Percentiles rank a stretch among this genome's conserved stretches.
These are phyloP conservation scores for Nannoperca australis DNA, from an alignment of 2,797 vertebrate species.

Conservation along the genomic window DNA sequence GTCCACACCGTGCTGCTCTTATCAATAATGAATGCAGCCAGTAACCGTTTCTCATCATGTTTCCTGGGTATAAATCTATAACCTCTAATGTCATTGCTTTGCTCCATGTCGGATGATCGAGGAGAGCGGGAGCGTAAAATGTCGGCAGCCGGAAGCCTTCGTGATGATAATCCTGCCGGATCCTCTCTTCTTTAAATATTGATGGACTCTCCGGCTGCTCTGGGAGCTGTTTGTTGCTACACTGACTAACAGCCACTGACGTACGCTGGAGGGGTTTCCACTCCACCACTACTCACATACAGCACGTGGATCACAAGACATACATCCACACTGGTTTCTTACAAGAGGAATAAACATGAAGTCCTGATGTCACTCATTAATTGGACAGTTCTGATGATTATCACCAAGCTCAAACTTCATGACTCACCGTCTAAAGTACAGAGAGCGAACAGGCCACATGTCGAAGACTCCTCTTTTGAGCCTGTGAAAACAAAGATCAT, in stretches of 20 bases:
- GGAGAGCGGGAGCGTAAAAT: constrained; percentile 5
- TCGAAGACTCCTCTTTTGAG: constrained; percentile 82
- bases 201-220: constrained; percentile 53
- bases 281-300: constrained; percentile 5
- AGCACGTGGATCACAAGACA: background rate
- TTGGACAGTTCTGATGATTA: background rate
- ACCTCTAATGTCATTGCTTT: background rate
- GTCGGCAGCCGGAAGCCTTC: constrained; percentile 24
- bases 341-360: background rate
- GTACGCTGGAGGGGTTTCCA: background rate
- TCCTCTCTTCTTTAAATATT: constrained; percentile 59
- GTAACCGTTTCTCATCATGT: background rate
- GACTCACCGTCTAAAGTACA: constrained; percentile 96
- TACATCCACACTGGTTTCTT: background rate
- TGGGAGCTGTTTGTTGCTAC: constrained; percentile 9
- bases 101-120: background rate
- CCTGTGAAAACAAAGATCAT: constrained; percentile 76
- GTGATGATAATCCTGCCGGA: constrained; percentile 46
- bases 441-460: constrained; percentile 94
- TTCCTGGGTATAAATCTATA: background rate
- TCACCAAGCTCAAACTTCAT: background rate
- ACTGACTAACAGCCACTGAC: background rate
- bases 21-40: background rate
- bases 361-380: background rate
- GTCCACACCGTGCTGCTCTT: accelerated